Percentiles rank a stretch among this genome's conserved stretches.
Conservation (phyloP, 2,113 vertebrate species). For the Cariama cristata region DNA sequence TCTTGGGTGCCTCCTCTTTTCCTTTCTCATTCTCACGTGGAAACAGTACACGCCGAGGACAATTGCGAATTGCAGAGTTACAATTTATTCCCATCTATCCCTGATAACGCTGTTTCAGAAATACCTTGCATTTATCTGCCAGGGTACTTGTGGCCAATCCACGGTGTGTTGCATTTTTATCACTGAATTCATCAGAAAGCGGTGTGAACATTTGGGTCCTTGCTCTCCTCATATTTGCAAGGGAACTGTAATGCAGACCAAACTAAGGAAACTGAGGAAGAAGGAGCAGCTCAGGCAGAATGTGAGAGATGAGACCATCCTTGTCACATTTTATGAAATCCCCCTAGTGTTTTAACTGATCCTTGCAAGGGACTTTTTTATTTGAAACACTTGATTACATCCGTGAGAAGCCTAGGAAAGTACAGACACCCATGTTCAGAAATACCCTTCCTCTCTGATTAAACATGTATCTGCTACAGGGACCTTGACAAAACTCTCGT, state of each 20-base stretch:
- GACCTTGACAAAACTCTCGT: background rate
- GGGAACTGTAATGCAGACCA: background rate
- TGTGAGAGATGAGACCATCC: background rate
- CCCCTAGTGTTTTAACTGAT: background rate
- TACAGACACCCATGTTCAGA: background rate
- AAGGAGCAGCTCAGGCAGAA: background rate
- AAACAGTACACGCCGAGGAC: background rate
- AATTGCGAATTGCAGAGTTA: fast-evolving
- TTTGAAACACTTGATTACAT: background rate
- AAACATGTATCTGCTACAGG: background rate
- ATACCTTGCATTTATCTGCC: background rate
- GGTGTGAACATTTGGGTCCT: background rate
- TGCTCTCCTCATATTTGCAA: background rate
- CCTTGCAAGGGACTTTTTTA: background rate
- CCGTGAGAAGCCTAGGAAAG: background rate
- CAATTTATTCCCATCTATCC: background rate
- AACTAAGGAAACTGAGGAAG: background rate
- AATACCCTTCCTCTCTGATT: background rate
- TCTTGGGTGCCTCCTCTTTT: background rate
- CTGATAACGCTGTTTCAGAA: background rate
- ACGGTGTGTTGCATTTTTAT: background rate
- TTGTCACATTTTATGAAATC: background rate
- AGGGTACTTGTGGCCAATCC: background rate
- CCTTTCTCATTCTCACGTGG: background rate
- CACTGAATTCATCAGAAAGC: background rate